Evolutionary conservation across 2,797 vertebrate genomes (phyloP), one percentile per base, ranked within the genome.

Genomic region (Mus caroli): DNA sequence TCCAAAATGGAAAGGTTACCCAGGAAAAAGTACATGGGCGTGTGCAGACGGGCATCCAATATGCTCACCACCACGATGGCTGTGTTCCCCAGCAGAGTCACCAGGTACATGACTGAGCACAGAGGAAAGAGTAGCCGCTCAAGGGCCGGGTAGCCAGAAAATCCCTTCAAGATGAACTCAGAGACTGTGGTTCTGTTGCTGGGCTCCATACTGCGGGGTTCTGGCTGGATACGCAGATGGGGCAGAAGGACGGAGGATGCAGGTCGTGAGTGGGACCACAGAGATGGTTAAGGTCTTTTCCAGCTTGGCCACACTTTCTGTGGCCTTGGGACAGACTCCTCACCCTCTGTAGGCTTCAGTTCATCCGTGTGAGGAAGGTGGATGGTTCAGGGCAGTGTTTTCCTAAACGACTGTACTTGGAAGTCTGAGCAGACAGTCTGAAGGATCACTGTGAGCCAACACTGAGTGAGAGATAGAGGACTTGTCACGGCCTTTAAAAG

Each of bases 21-120:
- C 85, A 97, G 88, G 84, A 97, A 97, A 76, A 98, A 97, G 96
- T 97, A 98, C 98, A 97, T 98, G 87, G 98, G 98, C 0, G 93
- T 97, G 87, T 96, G 97, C 71, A 97, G 96, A 77, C 0, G 96
- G 69, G 20, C 0, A 0, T 97, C 97, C 19, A 97, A 34, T 12
- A 88, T 0, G 0, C 97, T 97, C 67, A 97, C 86, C 0, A 0
- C 79, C 88, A 97, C 13, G 0, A 97, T 96, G 94, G 94, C 96
- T 0, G n/a, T 7, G 76, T 97, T 97, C 60, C 97, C 97, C 95
- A 97, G 69, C 75, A 98, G 92, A 37, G 97, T 97, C 90, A 97
- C 94, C 58, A 97, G 92, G 90, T 97, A 97, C 92, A 94, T 95
- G 20, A 71, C 83, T 31, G 88, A 84, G 69, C 98, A 97, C 37